These are phyloP conservation scores for Cybosia mesomella DNA, from an alignment of 2,888 invertebrate species.

Conservation along the genomic window DNA sequence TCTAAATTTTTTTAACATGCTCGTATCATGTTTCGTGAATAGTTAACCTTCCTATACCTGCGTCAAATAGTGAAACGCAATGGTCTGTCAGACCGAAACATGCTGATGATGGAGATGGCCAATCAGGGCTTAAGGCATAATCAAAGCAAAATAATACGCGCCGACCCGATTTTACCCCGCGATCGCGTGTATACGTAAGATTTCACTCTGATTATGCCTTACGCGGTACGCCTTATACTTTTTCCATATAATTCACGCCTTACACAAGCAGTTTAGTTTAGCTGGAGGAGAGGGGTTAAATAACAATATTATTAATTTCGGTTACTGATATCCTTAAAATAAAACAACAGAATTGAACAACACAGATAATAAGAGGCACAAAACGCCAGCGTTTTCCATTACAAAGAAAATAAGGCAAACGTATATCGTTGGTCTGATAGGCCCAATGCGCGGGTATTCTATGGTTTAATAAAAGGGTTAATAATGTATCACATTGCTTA, in stretches of 20 bases:
- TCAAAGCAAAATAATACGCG: no score
- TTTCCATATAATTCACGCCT: neutral
- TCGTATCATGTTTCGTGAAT: conserved; percentile 35
- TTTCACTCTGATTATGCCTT: no score
- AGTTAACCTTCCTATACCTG: neutral
- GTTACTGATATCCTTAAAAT: no score
- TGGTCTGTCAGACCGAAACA: neutral
- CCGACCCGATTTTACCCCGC: no score
- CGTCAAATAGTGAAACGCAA: neutral
- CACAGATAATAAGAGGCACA: neutral
- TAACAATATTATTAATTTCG: no score
- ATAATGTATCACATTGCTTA: conserved; percentile 54
- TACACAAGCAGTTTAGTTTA: neutral
- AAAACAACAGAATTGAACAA: no score
- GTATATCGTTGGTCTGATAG: neutral
- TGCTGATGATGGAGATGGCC: neutral
- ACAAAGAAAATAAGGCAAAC: neutral
- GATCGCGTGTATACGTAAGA: no score
- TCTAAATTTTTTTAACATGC: neutral
- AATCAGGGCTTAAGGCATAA: no score
- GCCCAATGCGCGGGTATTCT: neutral
- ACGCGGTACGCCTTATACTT: no score
- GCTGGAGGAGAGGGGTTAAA: neutral
- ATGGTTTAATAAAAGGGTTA: conserved; percentile 37
- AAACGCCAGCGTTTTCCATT: neutral